A percentile compares a stretch with the other conserved stretches of the same genome.
Conservation (phyloP, 2,113 vertebrate species). For the Rhinolophus sinicus region DNA sequence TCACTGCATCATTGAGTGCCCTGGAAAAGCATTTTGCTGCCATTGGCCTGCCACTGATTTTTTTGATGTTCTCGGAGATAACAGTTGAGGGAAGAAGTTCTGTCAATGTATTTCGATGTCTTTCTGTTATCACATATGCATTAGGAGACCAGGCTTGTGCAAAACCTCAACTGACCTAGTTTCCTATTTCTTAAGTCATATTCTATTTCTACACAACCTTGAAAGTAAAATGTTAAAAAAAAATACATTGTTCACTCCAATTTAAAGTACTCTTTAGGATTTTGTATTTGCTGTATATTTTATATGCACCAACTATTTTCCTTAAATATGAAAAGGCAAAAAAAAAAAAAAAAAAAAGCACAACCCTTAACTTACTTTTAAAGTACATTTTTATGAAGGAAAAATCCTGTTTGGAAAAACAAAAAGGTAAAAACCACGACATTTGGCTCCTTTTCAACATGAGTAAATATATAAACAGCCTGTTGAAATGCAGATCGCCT, state of each 20-base stretch:
- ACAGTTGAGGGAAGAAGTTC: slow-evolving; percentile 15
- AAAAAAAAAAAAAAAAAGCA: not conserved
- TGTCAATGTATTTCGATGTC: slow-evolving; percentile 49
- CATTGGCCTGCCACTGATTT: not conserved
- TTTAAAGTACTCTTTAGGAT: slow-evolving; percentile 62
- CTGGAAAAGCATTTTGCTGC: not conserved
- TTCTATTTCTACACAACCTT: slow-evolving; percentile 62
- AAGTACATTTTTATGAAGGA: slow-evolving; percentile 6
- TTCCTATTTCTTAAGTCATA: slow-evolving; percentile 65
- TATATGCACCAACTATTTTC: slow-evolving; percentile 22
- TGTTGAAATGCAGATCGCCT: slow-evolving; percentile 35
- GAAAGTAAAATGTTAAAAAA: slow-evolving; percentile 69
- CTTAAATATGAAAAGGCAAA: slow-evolving; percentile 22
- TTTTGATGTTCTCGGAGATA: slow-evolving; percentile 52
- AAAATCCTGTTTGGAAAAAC: not conserved
- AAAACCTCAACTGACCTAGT: slow-evolving; percentile 62
- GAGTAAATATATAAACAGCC: slow-evolving; percentile 52
- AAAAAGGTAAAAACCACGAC: slow-evolving; percentile 28
- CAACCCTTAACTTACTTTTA: not conserved
- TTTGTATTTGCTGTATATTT: slow-evolving; percentile 41
- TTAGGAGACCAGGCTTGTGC: not conserved
- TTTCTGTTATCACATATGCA: slow-evolving; percentile 22
- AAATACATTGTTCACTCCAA: slow-evolving; percentile 63
- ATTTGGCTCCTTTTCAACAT: not conserved
- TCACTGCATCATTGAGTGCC: not conserved